phyloP scores from a whole-genome alignment of 2,113 vertebrate genomes.

The Percopsis transmontana region DNA sequence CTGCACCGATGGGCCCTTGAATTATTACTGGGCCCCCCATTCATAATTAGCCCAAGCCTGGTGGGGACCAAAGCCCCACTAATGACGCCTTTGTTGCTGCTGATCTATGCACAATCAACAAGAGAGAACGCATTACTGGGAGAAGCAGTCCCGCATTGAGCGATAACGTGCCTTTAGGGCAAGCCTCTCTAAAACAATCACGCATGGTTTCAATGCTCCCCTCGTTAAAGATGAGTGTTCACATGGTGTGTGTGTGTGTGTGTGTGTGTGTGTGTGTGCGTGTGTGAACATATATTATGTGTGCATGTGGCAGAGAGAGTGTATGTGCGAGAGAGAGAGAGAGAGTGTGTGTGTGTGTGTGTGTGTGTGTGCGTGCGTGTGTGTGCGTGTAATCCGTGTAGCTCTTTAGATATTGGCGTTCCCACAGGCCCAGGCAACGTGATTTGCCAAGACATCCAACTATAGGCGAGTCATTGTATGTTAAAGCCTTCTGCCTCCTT shows the following conservation, averaged over 20 bases:
- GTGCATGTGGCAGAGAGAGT: background rate
- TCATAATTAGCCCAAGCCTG: conserved; percentile 79
- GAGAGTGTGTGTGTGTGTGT: background rate
- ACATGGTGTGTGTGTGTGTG: conserved; percentile 65
- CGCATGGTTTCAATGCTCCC: conserved; percentile 73
- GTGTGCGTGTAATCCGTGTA: conserved; percentile 45
- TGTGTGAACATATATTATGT: conserved; percentile 7
- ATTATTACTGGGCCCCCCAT: conserved; percentile 76
- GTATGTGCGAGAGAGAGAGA: background rate
- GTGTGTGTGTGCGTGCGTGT: conserved; percentile 11
- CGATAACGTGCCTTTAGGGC: conserved; percentile 78
- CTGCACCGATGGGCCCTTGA: conserved; percentile 76
- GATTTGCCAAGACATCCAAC: conserved; percentile 45
- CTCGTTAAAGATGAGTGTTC: conserved; percentile 79
- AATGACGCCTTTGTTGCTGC: conserved; percentile 80
- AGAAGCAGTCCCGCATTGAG: conserved; percentile 70
- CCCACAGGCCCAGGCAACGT: conserved; percentile 63
- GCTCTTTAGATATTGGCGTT: conserved; percentile 58
- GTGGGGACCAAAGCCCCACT: conserved; percentile 79
- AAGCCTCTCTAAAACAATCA: conserved; percentile 79
- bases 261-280: conserved; percentile 16
- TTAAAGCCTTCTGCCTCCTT: conserved; percentile 26
- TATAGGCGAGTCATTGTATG: conserved; percentile 6
- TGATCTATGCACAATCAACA: conserved; percentile 79
- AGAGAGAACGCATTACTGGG: conserved; percentile 75